A percentile compares a stretch with the other conserved stretches of the same genome.
These are phyloP conservation scores for Notodonta dromedarius DNA, from an alignment of 2,888 invertebrate genomes.

Conservation along the genomic window DNA sequence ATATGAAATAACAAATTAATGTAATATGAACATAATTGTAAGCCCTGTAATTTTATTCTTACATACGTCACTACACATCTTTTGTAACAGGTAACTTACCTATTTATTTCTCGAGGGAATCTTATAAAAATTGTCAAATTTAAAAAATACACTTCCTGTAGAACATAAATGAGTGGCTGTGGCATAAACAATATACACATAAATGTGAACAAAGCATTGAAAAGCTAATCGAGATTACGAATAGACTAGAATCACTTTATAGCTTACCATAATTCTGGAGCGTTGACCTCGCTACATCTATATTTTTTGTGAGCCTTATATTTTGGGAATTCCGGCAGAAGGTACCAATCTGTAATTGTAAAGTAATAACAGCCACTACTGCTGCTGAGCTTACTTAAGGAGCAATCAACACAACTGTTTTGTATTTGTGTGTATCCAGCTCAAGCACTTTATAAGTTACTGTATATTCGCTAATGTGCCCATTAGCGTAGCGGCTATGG, in stretches of 20 bases:
- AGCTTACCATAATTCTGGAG: conserved; percentile 32
- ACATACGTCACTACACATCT: no score
- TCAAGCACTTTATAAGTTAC: not conserved
- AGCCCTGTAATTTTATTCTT: no score
- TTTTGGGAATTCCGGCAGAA: conserved; percentile 62
- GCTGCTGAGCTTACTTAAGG: conserved; percentile 18
- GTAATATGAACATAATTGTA: no score
- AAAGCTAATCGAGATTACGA: not conserved
- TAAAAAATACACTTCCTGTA: no score
- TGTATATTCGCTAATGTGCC: not conserved
- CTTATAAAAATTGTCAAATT: no score
- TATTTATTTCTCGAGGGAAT: no score
- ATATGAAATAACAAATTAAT: no score
- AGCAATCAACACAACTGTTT: conserved; percentile 6
- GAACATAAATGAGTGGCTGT: no score
- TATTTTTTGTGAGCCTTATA: conserved; percentile 53
- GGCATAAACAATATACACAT: not conserved
- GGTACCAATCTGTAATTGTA: conserved; percentile 45
- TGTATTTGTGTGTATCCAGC: not conserved
- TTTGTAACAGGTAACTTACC: no score
- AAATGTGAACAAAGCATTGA: not conserved
- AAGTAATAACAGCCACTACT: conserved; percentile 37
- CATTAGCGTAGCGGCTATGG: no score
- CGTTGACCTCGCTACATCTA: conserved; percentile 58
- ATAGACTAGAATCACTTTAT: not conserved